Conservation (phyloP, 2,797 vertebrate species). For the Varecia variegata region DNA sequence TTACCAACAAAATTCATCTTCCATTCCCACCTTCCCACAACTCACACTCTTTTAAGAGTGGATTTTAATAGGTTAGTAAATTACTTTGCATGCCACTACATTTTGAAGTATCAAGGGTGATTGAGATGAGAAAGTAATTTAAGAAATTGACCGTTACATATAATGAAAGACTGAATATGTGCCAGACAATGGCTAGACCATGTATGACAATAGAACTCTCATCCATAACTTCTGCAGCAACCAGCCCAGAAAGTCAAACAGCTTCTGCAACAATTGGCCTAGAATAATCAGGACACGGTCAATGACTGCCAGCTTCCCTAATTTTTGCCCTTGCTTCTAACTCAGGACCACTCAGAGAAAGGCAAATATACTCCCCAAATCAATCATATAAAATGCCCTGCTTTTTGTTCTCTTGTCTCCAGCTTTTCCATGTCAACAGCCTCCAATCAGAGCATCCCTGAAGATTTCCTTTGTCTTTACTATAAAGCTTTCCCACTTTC, state of each 20-base stretch:
- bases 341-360: background rate
- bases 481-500: background rate
- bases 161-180: background rate
- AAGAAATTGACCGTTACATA: background rate
- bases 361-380: background rate
- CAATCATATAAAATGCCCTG: background rate
- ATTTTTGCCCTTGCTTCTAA: background rate
- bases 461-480: background rate
- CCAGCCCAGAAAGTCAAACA: background rate
- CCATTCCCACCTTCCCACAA: background rate
- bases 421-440: background rate
- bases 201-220: background rate
- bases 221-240: background rate
- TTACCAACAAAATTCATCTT: constrained; percentile 1
- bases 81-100: background rate
- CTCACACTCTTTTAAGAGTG: background rate
- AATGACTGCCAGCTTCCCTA: background rate
- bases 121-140: background rate
- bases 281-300: background rate
- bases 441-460: background rate
- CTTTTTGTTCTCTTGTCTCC: background rate
- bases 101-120: background rate
- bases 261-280: background rate
- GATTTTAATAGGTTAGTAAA: constrained; percentile 19
- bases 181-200: background rate